Base-by-base conservation (phyloP, 2,113 vertebrate species). In the Coptodon rendalli region DNA sequence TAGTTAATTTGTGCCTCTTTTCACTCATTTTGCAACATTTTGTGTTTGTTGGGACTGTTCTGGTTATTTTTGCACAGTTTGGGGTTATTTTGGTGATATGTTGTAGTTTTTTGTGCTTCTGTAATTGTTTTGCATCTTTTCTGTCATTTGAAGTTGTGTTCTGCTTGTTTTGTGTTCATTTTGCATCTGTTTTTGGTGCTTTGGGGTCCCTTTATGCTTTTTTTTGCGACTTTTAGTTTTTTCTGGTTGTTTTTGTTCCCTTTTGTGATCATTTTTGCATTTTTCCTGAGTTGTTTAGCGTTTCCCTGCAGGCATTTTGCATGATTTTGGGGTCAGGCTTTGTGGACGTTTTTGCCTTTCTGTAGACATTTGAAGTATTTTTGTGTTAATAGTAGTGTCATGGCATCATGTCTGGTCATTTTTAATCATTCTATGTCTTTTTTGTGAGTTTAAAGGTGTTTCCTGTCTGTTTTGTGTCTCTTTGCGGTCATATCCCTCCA, bases 111-210 rank as follows among this genome's bases (percentile, higher is more conserved):
- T 0, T 40, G 36, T 68, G 7, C 63, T 13, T 68, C 12, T 43
- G 11, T 14, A 43, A 14, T 24, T 24, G n/a, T 71, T 43, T 71
- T 14, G 36, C 66, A 43, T 40, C 34, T 68, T 40, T 71, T 40
- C 19, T 68, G 11, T 9, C 63, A 68, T 68, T 40, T 68, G 19
- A 14, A 68, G 19, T 68, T 9, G 63, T 22, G 11, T 2, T 43
- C 22, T 71, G 13, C 0, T 45, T 0, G 3, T 45, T 71, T 27
- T 43, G 13, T 43, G n/a, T 6, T 71, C 2, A 0, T 10, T 10
- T 73, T 45, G 22, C 13, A 1, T 40, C 3, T 40, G 6, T 40
- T 40, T 68, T 29, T 8, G 56, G 54, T 27, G 3, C 10, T 24
- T 53, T 53, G 52, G 19, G 52, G 3, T 24, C 3, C 11, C 3